Base-by-base conservation (phyloP, 2,797 vertebrate species). In the Toxotes lorentzi region DNA sequence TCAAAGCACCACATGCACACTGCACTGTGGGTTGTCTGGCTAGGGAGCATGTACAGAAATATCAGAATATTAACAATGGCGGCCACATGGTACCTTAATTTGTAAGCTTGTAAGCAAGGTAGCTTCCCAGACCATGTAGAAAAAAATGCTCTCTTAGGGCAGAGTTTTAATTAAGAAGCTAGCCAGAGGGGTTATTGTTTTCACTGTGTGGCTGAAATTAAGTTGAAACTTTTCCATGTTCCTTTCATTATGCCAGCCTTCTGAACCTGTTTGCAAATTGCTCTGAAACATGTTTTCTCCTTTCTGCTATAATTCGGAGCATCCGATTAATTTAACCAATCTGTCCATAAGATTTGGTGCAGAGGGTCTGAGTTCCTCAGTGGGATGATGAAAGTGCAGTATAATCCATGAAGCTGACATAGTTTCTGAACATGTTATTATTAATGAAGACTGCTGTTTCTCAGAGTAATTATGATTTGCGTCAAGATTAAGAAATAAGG, bases 91-190 rank as follows among this genome's bases (percentile, higher is more conserved):
- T 78, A 70, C 76, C 70, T 81, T 84, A 30, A 85, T 85, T 84
- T 81, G 73, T 86, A 77, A 79, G 48, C 84, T 74, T 84, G 79
- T 84, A 82, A 83, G 87, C 81, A 73, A 83, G 80, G 86, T 87
- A 62, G 62, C 40, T 73, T 59, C 66, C 67, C 75, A 77, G 66
- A 78, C 73, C 65, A 80, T 35, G 17, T 23, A 57, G 69, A 24
- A 70, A 70, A 63, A 73, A 56, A 54, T 5, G 32, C 64, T 83
- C 83, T 86, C 74, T 70, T 62, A 45, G 66, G 87, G 77, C 78
- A 86, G 78, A 63, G 87, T 90, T 90, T 89, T 90, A 93, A 93
- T 91, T 87, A 90, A 88, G 72, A 86, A 79, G 30, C 34, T 75
- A 71, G 82, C 89, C 83, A 83, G 72, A 80, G 80, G 85, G 88